Conservation (phyloP, 2,113 vertebrate genomes). For the Trematocara nigrifrons region DNA sequence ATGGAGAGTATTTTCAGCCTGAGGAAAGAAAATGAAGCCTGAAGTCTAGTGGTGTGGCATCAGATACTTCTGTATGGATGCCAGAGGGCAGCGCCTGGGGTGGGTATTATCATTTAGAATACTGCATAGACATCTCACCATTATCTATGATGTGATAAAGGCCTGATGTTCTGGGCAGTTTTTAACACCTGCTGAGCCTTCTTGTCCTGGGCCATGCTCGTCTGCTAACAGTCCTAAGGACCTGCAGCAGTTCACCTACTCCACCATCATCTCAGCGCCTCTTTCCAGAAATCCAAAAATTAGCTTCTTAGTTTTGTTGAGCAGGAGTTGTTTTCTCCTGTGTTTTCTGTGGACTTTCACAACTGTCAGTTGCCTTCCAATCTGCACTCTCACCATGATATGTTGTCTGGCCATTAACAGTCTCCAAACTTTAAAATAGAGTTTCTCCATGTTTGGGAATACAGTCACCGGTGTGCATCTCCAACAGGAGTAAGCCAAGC, state of each 20-base stretch:
- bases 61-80: not conserved
- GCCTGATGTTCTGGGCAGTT: not conserved
- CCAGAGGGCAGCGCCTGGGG: not conserved
- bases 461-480: rapidly evolving
- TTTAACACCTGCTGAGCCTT: not conserved
- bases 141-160: not conserved
- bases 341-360: not conserved
- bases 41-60: not conserved
- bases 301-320: not conserved
- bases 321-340: not conserved
- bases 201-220: not conserved
- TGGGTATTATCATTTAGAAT: not conserved
- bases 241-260: not conserved
- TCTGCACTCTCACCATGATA: not conserved
- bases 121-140: not conserved
- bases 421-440: not conserved
- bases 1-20: not conserved
- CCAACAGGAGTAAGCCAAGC: not conserved
- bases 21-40: not conserved
- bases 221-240: not conserved
- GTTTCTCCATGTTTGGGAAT: not conserved
- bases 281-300: not conserved
- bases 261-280: not conserved
- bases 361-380: not conserved
- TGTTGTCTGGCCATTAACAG: not conserved